These are phyloP conservation scores for Chloromyia formosa DNA, from an alignment of 2,888 invertebrate genomes.

Conservation along the genomic window DNA sequence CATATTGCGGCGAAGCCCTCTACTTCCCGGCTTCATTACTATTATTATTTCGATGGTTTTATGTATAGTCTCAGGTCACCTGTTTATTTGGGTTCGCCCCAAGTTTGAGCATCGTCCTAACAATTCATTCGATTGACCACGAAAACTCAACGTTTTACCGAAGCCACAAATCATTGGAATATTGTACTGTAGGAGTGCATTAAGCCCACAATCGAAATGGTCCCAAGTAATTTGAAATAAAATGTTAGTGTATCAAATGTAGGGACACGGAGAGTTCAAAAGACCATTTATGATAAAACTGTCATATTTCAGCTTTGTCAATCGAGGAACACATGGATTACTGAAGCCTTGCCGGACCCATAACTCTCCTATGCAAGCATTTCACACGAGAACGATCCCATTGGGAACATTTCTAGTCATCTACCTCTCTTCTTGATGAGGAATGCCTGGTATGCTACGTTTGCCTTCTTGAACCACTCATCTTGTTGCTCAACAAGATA, in stretches of 20 bases:
- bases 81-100: background rate
- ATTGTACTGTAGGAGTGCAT: background rate
- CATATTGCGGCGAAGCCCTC: too few relatives aligned
- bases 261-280: background rate
- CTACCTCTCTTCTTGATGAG: background rate
- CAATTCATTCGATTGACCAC: background rate
- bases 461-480: background rate
- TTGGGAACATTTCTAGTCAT: background rate
- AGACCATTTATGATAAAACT: too few relatives aligned
- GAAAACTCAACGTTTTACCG: background rate
- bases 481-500: background rate
- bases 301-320: too few relatives aligned
- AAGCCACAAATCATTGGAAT: background rate
- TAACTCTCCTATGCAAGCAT: background rate
- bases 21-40: too few relatives aligned
- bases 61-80: background rate
- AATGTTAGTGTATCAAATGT: background rate
- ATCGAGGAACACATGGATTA: too few relatives aligned
- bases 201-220: background rate
- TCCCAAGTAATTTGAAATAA: background rate
- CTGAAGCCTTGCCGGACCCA: too few relatives aligned
- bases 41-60: too few relatives aligned
- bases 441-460: constrained; percentile 16
- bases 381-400: constrained; percentile 7
- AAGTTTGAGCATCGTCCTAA: background rate